Evolutionary conservation across 2,888 invertebrate species (phyloP).

Genomic region (Cosmopolites sordidus): DNA sequence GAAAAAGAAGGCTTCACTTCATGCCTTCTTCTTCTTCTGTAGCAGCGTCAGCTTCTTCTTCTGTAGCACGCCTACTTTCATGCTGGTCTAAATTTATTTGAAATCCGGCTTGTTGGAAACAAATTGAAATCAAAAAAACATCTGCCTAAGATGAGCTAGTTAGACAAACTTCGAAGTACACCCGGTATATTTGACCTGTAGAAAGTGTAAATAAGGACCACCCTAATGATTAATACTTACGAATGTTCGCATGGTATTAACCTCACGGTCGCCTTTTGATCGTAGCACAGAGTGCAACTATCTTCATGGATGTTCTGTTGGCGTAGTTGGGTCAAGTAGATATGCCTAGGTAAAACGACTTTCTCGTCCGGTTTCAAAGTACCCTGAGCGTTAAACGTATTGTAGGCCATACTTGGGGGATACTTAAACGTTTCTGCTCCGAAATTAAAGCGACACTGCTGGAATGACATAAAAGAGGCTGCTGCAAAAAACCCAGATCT

Average conservation of each 20-base stretch:
- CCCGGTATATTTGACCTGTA: too few species aligned
- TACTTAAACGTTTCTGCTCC: conserved; percentile 73
- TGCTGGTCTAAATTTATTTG: too few species aligned
- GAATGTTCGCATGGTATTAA: conserved; percentile 79
- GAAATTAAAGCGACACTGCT: conserved; percentile 92
- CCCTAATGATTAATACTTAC: conserved; percentile 54
- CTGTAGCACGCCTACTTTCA: too few species aligned
- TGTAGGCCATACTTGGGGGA: conserved; percentile 66
- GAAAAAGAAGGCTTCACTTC: too few species aligned
- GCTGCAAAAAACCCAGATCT: conserved; percentile 90
- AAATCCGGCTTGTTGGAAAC: too few species aligned
- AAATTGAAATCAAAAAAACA: too few species aligned
- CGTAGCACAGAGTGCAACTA: conserved; percentile 84
- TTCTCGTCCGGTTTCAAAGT: conserved; percentile 72
- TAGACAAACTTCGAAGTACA: too few species aligned
- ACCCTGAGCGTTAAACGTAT: conserved; percentile 74
- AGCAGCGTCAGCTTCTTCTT: too few species aligned
- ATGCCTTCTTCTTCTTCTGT: too few species aligned
- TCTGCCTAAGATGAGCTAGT: too few species aligned
- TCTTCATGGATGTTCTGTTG: conserved; percentile 74
- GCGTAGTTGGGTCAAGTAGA: conserved; percentile 69
- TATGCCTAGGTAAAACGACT: conserved; percentile 73
- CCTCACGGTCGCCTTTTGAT: conserved; percentile 68
- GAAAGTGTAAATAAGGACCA: too few species aligned
- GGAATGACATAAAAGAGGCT: conserved; percentile 95